Percentiles rank a stretch among this genome's conserved stretches.
Evolutionary conservation across 1,140 invertebrate species (phyloP).

Genomic region (Neodiprion lecontei): DNA sequence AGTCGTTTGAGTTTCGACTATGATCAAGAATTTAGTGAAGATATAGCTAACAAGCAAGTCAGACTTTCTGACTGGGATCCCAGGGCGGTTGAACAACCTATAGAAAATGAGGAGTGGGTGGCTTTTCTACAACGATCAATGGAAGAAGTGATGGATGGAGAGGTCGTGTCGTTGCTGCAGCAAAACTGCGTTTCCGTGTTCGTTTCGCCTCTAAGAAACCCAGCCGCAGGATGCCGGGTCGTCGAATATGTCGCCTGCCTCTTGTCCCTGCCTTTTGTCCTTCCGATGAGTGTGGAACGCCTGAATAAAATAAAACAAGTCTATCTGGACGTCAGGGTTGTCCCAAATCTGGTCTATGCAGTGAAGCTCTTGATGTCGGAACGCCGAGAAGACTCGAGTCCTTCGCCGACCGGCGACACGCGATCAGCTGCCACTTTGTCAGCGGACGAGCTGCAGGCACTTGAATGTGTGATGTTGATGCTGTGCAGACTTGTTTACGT

Average conservation of each 20-base stretch:
- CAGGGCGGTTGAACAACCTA: conserved; percentile 63
- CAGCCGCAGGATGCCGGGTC: conserved; percentile 69
- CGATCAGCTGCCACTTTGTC: conserved; percentile 60
- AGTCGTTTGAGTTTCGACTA: conserved; percentile 45
- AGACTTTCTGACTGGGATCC: conserved; percentile 50
- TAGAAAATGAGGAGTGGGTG: conserved; percentile 86
- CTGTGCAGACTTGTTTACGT: conserved; percentile 75
- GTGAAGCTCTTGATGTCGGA: conserved; percentile 62
- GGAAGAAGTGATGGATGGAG: conserved; percentile 75
- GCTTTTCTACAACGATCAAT: conserved; percentile 70
- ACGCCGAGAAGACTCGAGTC: conserved; percentile 19
- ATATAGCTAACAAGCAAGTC: conserved; percentile 26
- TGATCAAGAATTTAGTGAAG: conserved; percentile 41
- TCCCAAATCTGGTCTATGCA: conserved; percentile 79
- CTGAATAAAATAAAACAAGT: conserved; percentile 69
- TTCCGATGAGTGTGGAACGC: conserved; percentile 62
- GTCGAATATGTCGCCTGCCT: conserved; percentile 73
- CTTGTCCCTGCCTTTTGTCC: conserved; percentile 74
- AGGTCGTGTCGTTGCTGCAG: conserved; percentile 74
- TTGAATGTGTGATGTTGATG: conserved; percentile 72
- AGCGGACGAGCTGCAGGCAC: conserved; percentile 68
- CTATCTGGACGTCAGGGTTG: conserved; percentile 77
- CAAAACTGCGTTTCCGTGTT: conserved; percentile 77
- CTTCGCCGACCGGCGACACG: conserved; percentile 9
- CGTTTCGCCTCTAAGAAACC: conserved; percentile 73